Evolutionary conservation across 2,888 invertebrate species (phyloP).

Genomic region (Mermis nigrescens): DNA sequence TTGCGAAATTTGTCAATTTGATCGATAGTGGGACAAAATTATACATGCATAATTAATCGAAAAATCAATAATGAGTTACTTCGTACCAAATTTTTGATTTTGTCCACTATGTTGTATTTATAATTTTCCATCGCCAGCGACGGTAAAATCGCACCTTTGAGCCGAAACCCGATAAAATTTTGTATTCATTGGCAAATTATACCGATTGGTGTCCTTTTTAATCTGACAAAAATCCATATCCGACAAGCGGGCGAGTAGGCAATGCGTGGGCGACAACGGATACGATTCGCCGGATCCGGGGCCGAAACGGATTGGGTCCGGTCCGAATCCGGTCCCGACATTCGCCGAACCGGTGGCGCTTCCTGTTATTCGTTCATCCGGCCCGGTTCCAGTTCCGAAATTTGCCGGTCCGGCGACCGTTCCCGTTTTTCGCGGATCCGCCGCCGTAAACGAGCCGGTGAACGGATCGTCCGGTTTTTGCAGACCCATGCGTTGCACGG

Average conservation of each 20-base stretch:
- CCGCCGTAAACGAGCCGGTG: neutral
- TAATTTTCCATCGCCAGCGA: no score
- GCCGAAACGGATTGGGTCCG: neutral
- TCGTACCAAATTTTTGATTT: no score
- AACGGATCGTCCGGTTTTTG: neutral
- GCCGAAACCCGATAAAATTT: constrained; percentile 12
- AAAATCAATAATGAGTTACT: no score
- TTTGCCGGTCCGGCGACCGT: neutral
- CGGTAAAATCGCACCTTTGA: constrained; percentile 5
- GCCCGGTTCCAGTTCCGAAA: neutral
- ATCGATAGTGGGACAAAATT: no score
- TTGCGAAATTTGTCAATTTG: no score
- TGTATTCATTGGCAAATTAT: constrained; percentile 8
- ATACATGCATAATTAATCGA: no score
- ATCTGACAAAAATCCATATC: constrained; percentile 10
- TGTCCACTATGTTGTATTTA: no score
- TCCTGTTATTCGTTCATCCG: no score
- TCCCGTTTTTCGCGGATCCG: neutral
- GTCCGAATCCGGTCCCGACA: neutral
- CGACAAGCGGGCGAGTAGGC: neutral
- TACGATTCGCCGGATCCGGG: no score
- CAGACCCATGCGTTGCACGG: neutral
- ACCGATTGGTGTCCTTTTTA: constrained; percentile 13
- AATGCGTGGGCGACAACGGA: neutral
- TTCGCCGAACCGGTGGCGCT: no score